phyloP scores from a whole-genome alignment of 2,113 vertebrate genomes.

The Pandion haliaetus region DNA sequence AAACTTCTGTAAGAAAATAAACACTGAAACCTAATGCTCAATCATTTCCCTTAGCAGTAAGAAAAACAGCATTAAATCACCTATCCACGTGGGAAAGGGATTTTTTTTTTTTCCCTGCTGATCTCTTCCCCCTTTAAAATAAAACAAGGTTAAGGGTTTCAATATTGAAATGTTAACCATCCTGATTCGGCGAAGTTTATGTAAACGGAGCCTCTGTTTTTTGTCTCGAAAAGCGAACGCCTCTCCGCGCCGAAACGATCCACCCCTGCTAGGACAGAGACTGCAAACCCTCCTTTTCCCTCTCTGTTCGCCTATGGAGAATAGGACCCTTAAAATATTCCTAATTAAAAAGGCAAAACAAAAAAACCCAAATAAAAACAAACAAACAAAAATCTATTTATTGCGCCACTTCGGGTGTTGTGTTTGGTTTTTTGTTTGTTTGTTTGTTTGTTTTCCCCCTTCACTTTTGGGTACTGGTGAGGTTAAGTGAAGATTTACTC shows the following conservation, averaged over 20 bases:
- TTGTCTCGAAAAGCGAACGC: background rate
- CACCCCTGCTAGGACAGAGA: background rate
- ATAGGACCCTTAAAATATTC: background rate
- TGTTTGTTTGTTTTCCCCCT: background rate
- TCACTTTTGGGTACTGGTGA: background rate
- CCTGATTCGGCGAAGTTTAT: slow-evolving; percentile 21
- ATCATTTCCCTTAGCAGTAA: slow-evolving; percentile 76
- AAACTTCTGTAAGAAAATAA: slow-evolving; percentile 83
- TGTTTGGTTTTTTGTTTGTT: background rate
- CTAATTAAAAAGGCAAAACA: background rate
- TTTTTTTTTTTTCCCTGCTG: background rate
- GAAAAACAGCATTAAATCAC: slow-evolving; percentile 82
- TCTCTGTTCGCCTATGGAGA: background rate
- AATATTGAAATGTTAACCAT: slow-evolving; percentile 39
- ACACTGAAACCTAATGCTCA: slow-evolving; percentile 81
- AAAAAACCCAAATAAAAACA: background rate
- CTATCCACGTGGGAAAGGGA: slow-evolving; percentile 74
- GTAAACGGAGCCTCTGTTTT: slow-evolving; percentile 25
- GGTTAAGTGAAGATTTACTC: background rate
- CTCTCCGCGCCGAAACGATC: background rate
- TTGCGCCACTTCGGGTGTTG: background rate
- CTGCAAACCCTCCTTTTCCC: background rate
- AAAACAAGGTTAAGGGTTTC: slow-evolving; percentile 54
- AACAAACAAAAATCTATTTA: background rate
- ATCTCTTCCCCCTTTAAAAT: slow-evolving; percentile 48